Conservation (phyloP, 37 sponge, comb jelly and placozoan species). For the Aphrocallistes beatrix region DNA sequence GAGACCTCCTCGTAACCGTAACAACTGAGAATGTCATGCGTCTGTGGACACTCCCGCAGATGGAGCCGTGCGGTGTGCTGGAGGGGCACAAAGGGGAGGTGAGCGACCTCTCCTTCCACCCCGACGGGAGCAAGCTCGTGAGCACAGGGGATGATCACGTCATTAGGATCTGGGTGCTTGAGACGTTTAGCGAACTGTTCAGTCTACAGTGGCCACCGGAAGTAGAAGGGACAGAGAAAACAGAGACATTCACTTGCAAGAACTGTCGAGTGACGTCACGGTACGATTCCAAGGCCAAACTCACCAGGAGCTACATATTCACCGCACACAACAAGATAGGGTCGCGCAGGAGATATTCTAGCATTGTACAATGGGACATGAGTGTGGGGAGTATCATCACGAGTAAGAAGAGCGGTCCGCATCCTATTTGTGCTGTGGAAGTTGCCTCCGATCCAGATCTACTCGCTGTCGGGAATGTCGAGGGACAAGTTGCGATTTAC, state of each 20-base stretch:
- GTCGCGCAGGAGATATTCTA: background rate
- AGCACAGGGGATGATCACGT: background rate
- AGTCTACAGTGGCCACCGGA: background rate
- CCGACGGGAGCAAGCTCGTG: background rate
- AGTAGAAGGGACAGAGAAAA: background rate
- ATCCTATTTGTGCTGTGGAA: background rate
- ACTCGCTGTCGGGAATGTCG: background rate
- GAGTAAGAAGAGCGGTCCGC: background rate
- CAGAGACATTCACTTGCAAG: background rate
- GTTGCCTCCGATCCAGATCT: background rate
- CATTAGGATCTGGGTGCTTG: background rate
- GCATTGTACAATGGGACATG: background rate
- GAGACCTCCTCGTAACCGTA: background rate
- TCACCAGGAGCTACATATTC: background rate
- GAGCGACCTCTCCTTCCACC: background rate
- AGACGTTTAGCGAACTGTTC: slow-evolving; percentile 5
- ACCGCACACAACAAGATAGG: background rate
- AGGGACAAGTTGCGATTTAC: background rate
- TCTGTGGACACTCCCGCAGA: background rate
- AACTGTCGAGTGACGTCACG: background rate
- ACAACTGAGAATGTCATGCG: background rate
- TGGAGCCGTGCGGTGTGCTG: background rate
- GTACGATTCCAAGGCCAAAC: background rate
- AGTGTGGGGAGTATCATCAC: background rate
- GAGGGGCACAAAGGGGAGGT: background rate